phyloP scores from a whole-genome alignment of 2,797 vertebrate genomes.

The Loriculus beryllinus region DNA sequence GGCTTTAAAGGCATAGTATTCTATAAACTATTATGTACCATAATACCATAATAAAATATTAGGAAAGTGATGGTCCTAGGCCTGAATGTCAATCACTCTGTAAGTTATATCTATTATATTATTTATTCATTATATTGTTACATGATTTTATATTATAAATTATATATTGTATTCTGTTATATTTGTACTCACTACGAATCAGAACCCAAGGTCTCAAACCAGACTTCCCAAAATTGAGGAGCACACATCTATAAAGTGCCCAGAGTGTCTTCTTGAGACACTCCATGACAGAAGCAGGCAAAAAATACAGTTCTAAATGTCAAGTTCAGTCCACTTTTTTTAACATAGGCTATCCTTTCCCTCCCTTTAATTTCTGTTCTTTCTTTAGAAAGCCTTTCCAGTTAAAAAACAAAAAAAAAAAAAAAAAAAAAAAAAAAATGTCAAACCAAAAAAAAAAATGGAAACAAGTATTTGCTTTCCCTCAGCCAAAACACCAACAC shows the following conservation, averaged over 20 bases:
- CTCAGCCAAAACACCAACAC: slow-evolving; percentile 10
- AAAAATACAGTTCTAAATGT: neutral
- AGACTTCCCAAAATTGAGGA: neutral
- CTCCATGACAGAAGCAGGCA: neutral
- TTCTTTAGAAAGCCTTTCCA: too few species aligned
- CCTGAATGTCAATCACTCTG: neutral
- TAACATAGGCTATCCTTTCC: neutral
- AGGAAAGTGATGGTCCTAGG: neutral
- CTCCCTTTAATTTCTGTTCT: slow-evolving; percentile 5
- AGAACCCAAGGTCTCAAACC: neutral
- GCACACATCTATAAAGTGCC: neutral
- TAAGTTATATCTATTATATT: neutral
- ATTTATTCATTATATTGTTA: neutral
- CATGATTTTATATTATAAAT: neutral
- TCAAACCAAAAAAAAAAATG: neutral
- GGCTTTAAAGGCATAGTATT: neutral
- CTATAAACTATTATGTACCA: neutral
- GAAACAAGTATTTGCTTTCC: neutral
- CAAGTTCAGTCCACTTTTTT: neutral
- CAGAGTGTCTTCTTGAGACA: neutral
- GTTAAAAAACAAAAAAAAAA: neutral
- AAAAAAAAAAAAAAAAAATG: neutral
- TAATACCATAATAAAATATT: neutral
- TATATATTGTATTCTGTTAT: neutral
- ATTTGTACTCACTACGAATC: neutral